Evolutionary conservation across 2,888 invertebrate species (phyloP).

Genomic region (Gortyna flavago): DNA sequence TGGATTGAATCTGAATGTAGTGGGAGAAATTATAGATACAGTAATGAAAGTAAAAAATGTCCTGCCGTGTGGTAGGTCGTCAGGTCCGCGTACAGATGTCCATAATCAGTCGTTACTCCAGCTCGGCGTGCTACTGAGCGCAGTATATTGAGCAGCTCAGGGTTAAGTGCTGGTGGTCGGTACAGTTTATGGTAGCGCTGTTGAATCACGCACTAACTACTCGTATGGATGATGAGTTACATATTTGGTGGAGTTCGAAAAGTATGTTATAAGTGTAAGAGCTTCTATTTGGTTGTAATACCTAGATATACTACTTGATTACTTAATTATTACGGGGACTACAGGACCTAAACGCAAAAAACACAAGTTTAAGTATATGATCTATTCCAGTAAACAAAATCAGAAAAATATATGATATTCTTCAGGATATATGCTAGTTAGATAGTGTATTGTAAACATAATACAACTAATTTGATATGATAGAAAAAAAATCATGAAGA

Average conservation of each 20-base stretch:
- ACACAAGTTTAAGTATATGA: too few species aligned
- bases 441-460: too few species aligned
- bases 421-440: too few species aligned
- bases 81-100: background rate
- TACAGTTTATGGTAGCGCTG: conserved; percentile 1
- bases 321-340: background rate
- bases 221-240: conserved; percentile 4
- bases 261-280: background rate
- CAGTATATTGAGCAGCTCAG: conserved; percentile 21
- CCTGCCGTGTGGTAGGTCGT: background rate
- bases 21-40: background rate
- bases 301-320: background rate
- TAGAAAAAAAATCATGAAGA: too few species aligned
- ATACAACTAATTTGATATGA: too few species aligned
- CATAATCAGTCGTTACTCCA: conserved; percentile 26
- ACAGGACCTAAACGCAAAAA: too few species aligned
- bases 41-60: conserved; percentile 9
- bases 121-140: conserved; percentile 26
- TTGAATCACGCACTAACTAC: conserved; percentile 4
- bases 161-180: background rate
- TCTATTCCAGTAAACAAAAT: too few species aligned
- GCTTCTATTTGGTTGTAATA: background rate
- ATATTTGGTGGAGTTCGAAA: background rate
- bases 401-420: too few species aligned
- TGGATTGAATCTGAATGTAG: background rate